Evolutionary conservation across 2,797 vertebrate genomes (phyloP).

Genomic region (Aplochiton taeniatus): DNA sequence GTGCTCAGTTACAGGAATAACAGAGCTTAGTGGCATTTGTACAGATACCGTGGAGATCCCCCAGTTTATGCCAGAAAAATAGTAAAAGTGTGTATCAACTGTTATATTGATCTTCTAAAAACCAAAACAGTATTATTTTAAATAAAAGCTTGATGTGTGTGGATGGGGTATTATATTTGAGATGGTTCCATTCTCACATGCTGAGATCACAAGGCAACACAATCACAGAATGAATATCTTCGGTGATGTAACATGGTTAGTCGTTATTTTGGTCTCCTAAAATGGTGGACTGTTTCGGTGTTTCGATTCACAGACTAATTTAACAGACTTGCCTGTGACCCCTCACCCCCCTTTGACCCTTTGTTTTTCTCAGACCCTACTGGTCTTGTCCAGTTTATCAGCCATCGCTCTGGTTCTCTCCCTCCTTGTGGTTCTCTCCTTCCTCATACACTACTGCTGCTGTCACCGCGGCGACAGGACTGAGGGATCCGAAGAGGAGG

Average conservation of each 20-base stretch:
- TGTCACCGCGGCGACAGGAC: slow-evolving; percentile 77
- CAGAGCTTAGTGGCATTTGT: not conserved
- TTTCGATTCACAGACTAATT: slow-evolving; percentile 37
- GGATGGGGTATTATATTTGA: too few species aligned
- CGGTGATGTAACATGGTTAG: too few species aligned
- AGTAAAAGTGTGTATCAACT: too few species aligned
- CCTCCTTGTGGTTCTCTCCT: slow-evolving; percentile 77
- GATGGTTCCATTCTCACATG: too few species aligned
- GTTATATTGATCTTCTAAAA: too few species aligned
- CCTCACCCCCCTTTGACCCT: not conserved
- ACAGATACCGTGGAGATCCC: too few species aligned
- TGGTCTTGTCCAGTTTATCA: slow-evolving; percentile 77
- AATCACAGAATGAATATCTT: too few species aligned
- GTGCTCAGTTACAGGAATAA: not conserved
- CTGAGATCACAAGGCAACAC: too few species aligned
- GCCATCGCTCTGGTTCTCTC: slow-evolving; percentile 77
- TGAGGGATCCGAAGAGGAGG: slow-evolving; percentile 78
- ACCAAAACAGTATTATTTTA: too few species aligned
- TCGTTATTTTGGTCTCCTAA: too few species aligned
- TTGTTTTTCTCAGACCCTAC: slow-evolving; percentile 71
- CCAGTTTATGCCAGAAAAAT: too few species aligned
- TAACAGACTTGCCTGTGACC: not conserved
- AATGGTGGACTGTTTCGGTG: not conserved
- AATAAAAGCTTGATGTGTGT: too few species aligned
- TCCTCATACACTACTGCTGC: slow-evolving; percentile 84